phyloP scores from a whole-genome alignment of 2,113 vertebrate genomes.

The Anthoscopus minutus region DNA sequence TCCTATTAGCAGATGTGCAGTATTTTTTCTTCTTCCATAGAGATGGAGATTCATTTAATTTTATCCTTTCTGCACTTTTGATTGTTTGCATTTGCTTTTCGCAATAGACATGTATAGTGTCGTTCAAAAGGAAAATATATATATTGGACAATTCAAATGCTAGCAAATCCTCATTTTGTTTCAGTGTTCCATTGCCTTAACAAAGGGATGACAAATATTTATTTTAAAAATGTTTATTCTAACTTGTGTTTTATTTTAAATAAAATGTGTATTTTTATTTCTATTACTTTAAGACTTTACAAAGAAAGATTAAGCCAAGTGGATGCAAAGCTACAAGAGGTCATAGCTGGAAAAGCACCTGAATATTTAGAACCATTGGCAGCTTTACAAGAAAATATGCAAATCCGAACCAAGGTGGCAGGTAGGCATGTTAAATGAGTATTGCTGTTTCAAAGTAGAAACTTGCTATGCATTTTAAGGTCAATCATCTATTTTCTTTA shows the following conservation, averaged over 20 bases:
- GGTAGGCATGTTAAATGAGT: constrained; percentile 73
- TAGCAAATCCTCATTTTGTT: neutral
- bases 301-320: constrained; percentile 96
- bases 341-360: constrained; percentile 93
- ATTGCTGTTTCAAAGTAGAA: constrained; percentile 11
- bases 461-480: neutral
- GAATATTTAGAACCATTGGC: constrained; percentile 97
- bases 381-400: constrained; percentile 98
- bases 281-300: constrained; percentile 83
- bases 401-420: constrained; percentile 97
- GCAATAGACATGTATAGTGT: neutral
- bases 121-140: neutral
- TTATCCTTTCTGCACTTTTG: neutral
- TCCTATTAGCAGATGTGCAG: neutral
- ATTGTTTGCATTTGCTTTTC: neutral
- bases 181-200: neutral
- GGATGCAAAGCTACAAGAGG: constrained; percentile 96
- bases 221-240: neutral
- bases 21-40: neutral
- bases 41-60: neutral
- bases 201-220: neutral
- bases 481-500: neutral
- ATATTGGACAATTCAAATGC: neutral
- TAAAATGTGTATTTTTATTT: constrained; percentile 20
- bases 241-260: constrained; percentile 1